Conservation (phyloP, 1,140 invertebrate genomes). For the Triops cancriformis region DNA sequence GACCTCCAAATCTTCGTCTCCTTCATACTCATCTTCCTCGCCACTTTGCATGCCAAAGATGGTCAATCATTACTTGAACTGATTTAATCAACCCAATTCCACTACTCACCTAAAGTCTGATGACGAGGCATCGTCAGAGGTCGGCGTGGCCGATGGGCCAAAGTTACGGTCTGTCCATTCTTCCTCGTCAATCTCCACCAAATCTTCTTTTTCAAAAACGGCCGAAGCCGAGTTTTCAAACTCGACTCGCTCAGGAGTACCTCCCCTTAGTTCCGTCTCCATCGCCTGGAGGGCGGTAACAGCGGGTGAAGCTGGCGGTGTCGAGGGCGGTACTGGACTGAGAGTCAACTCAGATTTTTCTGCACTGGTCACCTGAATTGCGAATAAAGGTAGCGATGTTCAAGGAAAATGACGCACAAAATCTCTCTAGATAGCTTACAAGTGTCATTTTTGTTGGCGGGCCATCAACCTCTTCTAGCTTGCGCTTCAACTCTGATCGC, state of each 20-base stretch:
- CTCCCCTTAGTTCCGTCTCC: constrained; percentile 31
- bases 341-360: not conserved
- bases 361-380: not conserved
- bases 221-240: constrained; percentile 56
- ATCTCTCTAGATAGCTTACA: not conserved
- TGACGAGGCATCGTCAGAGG: constrained; percentile 59
- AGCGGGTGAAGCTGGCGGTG: not conserved
- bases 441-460: not conserved
- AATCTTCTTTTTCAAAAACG: constrained; percentile 52
- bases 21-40: constrained; percentile 40
- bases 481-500: constrained; percentile 15
- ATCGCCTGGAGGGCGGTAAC: constrained; percentile 15
- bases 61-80: constrained; percentile 18
- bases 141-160: constrained; percentile 59
- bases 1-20: constrained; percentile 53
- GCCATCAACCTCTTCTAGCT: not conserved
- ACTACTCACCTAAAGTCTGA: constrained; percentile 27
- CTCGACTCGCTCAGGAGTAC: constrained; percentile 76
- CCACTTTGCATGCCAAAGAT: constrained; percentile 33
- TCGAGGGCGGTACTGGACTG: not conserved
- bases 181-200: constrained; percentile 78
- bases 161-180: constrained; percentile 89
- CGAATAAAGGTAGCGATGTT: not conserved
- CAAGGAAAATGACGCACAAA: no score
- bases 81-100: constrained; percentile 20